phyloP scores from a whole-genome alignment of 2,113 vertebrate species.

The Zootoca vivipara region DNA sequence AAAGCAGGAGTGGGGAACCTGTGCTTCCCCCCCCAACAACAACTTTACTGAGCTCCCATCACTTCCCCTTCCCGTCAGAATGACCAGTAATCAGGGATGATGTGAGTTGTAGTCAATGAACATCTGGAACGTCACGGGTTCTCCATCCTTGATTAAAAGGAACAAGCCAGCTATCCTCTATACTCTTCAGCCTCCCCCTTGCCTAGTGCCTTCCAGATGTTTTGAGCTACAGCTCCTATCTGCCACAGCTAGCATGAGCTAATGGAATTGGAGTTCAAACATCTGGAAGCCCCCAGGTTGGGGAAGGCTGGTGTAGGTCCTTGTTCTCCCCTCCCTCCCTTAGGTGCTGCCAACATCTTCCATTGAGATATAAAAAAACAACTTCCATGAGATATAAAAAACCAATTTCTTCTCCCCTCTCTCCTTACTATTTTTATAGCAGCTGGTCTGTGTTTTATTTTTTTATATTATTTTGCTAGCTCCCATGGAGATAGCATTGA shows the following conservation, averaged over 20 bases:
- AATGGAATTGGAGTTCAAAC: not conserved
- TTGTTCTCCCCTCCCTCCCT: not conserved
- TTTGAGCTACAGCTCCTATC: not conserved
- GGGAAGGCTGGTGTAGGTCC: not conserved
- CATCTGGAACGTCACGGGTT: not conserved
- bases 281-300: not conserved
- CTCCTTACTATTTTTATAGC: conserved; percentile 61
- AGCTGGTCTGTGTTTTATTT: conserved; percentile 43
- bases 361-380: conserved; percentile 32
- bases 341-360: too few relatives aligned
- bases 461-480: conserved; percentile 47
- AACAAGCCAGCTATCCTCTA: not conserved
- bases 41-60: too few relatives aligned
- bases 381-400: conserved; percentile 35
- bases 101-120: too few relatives aligned
- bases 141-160: conserved; percentile 3
- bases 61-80: too few relatives aligned
- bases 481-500: conserved; percentile 33
- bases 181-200: not conserved
- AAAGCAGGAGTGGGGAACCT: too few relatives aligned
- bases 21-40: too few relatives aligned
- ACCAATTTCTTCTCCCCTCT: conserved; percentile 40
- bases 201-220: not conserved
- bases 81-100: too few relatives aligned
- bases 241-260: not conserved